Percentiles rank a stretch among this genome's conserved stretches.
Evolutionary conservation across 2,113 vertebrate species (phyloP).

Genomic region (Xiphophorus hellerii): DNA sequence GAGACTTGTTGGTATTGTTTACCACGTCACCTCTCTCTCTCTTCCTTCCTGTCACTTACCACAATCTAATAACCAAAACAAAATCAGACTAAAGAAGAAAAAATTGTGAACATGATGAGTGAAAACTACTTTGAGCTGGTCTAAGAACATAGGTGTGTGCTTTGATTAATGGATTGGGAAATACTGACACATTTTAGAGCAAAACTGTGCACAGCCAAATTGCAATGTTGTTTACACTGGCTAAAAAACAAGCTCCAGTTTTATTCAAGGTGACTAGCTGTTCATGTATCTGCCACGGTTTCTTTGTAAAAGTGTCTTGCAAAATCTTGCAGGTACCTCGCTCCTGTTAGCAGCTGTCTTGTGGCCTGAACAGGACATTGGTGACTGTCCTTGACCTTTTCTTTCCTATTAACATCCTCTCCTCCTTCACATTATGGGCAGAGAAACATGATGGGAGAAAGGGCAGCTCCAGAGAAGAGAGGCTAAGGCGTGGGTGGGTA

Average conservation of each 20-base stretch:
- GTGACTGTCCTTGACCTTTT: slow-evolving; percentile 75
- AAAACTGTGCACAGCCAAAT: slow-evolving; percentile 18
- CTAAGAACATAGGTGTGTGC: slow-evolving; percentile 56
- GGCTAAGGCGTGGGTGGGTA: slow-evolving; percentile 58
- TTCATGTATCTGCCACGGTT: slow-evolving; percentile 10
- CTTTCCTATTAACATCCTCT: slow-evolving; percentile 68
- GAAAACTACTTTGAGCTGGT: slow-evolving; percentile 25
- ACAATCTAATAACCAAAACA: slow-evolving; percentile 29
- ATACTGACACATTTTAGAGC: slow-evolving; percentile 55
- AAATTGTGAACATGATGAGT: slow-evolving; percentile 35
- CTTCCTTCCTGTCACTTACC: slow-evolving; percentile 15
- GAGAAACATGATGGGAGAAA: slow-evolving; percentile 59
- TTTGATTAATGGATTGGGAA: slow-evolving; percentile 65
- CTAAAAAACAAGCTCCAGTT: slow-evolving; percentile 19
- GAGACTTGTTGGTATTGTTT: slow-evolving; percentile 47
- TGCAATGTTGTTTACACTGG: slow-evolving; percentile 2
- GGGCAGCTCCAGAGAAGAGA: slow-evolving; percentile 46
- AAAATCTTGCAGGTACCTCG: slow-evolving; percentile 7
- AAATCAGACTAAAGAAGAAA: slow-evolving; percentile 22
- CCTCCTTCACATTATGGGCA: slow-evolving; percentile 62
- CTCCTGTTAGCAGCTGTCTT: slow-evolving; percentile 31
- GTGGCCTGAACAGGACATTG: slow-evolving; percentile 52
- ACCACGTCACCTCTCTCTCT: background rate
- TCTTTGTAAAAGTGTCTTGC: background rate
- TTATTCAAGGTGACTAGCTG: slow-evolving; percentile 19